These are phyloP conservation scores for Carlito syrichta DNA, from an alignment of 2,113 vertebrate species.

Conservation along the genomic window DNA sequence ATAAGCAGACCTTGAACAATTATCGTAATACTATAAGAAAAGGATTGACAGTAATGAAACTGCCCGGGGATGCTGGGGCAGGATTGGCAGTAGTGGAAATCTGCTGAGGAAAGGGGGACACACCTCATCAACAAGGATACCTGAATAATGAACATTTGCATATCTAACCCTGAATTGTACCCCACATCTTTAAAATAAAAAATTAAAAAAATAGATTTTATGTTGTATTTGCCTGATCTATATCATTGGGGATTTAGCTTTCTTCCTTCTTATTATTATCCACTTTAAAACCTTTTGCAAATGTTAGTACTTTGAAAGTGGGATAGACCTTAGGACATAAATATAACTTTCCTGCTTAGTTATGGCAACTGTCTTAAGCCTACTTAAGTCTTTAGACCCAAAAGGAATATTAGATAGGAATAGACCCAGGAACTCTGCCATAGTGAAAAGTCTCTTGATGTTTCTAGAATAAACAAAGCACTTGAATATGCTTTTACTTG, in stretches of 20 bases:
- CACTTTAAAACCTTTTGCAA: background rate
- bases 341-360: background rate
- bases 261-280: background rate
- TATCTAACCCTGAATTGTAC: no score
- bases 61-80: no score
- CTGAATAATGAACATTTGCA: no score
- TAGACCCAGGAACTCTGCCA: background rate
- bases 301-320: conserved; percentile 1
- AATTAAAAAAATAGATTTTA: no score
- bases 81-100: no score
- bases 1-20: no score
- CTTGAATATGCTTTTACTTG: background rate
- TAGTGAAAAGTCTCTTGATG: background rate
- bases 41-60: no score
- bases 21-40: no score
- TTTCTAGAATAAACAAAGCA: background rate
- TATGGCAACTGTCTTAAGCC: background rate
- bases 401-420: background rate
- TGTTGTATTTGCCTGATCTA: background rate
- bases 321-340: background rate
- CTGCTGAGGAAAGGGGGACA: no score
- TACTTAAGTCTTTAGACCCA: background rate
- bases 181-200: no score
- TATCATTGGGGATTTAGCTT: background rate
- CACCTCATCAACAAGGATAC: no score